phyloP scores from a whole-genome alignment of 2,113 vertebrate genomes.

The Microtus montanus region DNA sequence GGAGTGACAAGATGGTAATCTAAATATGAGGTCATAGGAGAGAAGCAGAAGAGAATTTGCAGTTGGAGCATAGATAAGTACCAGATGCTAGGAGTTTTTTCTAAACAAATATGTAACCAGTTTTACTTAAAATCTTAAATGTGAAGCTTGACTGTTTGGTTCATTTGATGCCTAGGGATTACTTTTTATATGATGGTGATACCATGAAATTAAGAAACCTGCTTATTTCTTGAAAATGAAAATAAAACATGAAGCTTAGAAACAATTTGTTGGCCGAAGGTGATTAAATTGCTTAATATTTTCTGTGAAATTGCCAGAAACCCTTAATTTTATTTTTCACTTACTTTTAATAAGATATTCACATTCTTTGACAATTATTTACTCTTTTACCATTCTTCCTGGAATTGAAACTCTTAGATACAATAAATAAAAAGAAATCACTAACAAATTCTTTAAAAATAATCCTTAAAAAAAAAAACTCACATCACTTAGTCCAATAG shows the following conservation, averaged over 20 bases:
- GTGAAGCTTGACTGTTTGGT: not conserved
- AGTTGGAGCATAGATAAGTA: not conserved
- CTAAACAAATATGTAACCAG: not conserved
- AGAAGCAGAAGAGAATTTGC: not conserved
- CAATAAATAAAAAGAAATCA: not conserved
- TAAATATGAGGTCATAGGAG: not conserved
- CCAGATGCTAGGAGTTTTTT: not conserved
- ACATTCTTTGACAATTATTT: not conserved
- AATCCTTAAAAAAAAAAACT: not conserved
- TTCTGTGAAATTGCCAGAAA: not conserved
- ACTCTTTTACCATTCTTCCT: not conserved
- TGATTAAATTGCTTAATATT: not conserved
- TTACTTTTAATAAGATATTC: conserved; percentile 35
- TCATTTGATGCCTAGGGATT: not conserved
- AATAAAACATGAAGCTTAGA: not conserved
- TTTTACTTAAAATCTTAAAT: not conserved
- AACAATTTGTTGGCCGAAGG: not conserved
- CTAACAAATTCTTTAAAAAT: not conserved
- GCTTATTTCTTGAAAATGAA: not conserved
- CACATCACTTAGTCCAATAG: not conserved
- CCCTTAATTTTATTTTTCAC: not conserved
- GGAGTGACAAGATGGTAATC: not conserved
- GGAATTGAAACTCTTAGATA: not conserved
- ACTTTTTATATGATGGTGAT: not conserved
- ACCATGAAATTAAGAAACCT: not conserved